A percentile compares a stretch with the other conserved stretches of the same genome.
Conservation (phyloP, 2,888 invertebrate species). For the Lasiommata megera region DNA sequence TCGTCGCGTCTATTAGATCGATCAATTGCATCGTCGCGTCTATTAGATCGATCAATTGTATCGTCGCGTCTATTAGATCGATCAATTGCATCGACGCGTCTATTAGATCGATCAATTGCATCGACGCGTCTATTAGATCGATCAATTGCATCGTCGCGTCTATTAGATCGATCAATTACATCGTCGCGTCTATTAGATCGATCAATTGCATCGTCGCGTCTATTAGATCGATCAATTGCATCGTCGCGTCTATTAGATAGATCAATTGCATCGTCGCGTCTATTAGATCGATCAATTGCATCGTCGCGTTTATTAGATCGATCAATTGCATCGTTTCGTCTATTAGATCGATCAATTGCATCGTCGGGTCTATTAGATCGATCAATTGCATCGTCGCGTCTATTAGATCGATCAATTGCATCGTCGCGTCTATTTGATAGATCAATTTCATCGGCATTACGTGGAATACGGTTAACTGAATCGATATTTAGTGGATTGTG, state of each 20-base stretch:
- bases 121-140: too few species aligned
- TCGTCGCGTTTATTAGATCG: neutral
- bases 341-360: neutral
- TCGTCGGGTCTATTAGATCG: neutral
- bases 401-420: neutral
- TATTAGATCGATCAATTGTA: neutral
- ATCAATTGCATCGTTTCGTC: neutral
- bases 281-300: too few species aligned
- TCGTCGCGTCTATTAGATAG: neutral
- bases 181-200: neutral
- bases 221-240: neutral
- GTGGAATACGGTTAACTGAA: too few species aligned
- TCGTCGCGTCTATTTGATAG: neutral
- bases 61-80: neutral
- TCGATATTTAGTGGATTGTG: too few species aligned
- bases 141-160: too few species aligned
- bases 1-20: neutral
- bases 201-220: neutral
- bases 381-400: neutral
- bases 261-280: neutral
- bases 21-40: neutral
- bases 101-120: neutral
- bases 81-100: neutral
- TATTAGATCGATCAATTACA: neutral
- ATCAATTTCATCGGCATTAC: too few species aligned